phyloP scores from a whole-genome alignment of 2,113 vertebrate species.

The Jacana jacana region DNA sequence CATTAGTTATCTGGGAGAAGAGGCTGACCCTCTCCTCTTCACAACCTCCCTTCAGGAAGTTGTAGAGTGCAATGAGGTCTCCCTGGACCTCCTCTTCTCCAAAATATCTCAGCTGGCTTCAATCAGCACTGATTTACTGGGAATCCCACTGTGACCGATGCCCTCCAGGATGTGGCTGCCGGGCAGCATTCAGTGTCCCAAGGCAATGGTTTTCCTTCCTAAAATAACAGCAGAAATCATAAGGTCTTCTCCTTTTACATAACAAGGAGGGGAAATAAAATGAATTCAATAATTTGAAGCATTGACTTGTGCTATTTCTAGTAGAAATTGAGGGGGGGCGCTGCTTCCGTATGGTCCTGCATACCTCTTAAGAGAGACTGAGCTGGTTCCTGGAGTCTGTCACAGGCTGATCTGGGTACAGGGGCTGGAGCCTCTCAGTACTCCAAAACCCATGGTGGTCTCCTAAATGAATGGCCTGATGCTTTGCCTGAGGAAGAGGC shows the following conservation, averaged over 20 bases:
- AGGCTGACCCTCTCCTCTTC: no score
- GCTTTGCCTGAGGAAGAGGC: not conserved
- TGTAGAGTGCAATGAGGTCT: no score
- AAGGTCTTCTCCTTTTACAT: not conserved
- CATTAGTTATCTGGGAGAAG: no score
- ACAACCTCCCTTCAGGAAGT: no score
- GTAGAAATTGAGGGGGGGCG: not conserved
- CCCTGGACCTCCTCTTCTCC: no score
- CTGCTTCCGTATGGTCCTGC: not conserved
- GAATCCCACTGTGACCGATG: not conserved
- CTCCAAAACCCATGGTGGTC: not conserved
- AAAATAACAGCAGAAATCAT: not conserved
- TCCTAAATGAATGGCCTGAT: not conserved
- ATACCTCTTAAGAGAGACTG: not conserved
- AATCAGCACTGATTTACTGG: not conserved
- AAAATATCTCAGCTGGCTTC: not conserved
- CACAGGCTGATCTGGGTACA: not conserved
- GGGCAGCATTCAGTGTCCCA: not conserved
- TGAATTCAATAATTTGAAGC: not conserved
- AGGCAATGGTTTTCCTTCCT: not conserved
- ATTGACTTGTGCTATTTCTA: not conserved
- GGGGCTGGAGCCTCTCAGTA: not conserved
- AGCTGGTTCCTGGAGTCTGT: not conserved
- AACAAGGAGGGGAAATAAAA: not conserved
- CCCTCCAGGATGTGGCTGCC: not conserved